A percentile compares a stretch with the other conserved stretches of the same genome.
Evolutionary conservation across 2,113 vertebrate genomes (phyloP).

Genomic region (Callocephalon fimbriatum): DNA sequence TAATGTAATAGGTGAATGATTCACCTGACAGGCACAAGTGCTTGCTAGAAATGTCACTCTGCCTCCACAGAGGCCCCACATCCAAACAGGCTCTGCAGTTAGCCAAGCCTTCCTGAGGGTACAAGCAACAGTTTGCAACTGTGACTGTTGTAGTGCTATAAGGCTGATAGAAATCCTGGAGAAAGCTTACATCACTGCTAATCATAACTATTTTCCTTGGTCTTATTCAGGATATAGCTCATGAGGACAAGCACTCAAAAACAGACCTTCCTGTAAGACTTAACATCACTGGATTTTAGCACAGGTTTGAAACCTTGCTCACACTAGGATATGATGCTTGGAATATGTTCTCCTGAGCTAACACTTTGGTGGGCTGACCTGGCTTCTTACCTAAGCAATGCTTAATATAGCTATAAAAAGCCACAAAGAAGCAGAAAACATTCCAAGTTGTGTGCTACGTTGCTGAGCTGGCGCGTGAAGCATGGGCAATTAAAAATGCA

Average conservation of each 20-base stretch:
- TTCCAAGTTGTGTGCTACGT: neutral
- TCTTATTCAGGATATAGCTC: neutral
- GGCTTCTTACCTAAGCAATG: neutral
- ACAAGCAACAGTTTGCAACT: neutral
- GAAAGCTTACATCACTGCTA: neutral
- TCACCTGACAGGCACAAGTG: too few relatives aligned
- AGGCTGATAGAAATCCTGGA: neutral
- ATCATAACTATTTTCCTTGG: neutral
- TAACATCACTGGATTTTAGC: neutral
- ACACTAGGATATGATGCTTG: neutral
- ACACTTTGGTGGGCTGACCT: neutral
- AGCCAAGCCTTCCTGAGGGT: neutral
- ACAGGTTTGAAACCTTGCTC: neutral
- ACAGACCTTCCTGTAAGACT: neutral
- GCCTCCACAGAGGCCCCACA: neutral
- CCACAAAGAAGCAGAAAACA: neutral
- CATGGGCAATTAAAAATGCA: neutral
- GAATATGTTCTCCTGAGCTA: neutral
- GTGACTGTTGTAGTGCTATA: neutral
- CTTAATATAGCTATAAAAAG: neutral
- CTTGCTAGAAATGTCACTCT: neutral
- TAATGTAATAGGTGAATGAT: fast-evolving
- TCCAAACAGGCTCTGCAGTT: neutral
- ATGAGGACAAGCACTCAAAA: neutral
- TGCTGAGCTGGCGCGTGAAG: neutral